Base-by-base conservation (phyloP, 2,797 vertebrate species). In the Micromesistius poutassou region DNA sequence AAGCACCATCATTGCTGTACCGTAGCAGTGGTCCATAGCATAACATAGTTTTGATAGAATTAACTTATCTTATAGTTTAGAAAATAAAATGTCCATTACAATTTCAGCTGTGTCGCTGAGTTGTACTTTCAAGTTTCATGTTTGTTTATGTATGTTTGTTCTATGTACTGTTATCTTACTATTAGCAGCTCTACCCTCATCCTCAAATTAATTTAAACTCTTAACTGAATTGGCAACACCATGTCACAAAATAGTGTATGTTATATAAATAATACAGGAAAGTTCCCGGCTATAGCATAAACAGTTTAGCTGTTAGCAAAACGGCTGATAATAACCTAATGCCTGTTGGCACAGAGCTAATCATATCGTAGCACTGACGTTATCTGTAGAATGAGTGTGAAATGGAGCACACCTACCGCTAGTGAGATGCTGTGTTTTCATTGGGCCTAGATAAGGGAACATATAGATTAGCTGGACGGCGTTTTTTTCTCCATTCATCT, bases 311-410 rank as follows among this genome's bases (percentile, higher is more conserved):
- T 73, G 33, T 77, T 74, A 77, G 33, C 55, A 40, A 42, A 55
- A 77, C 74, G 40, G 10, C 46, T 76, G 80, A 73, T 84, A 79
- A 72, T n/a, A 33, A 13, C 71, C 31, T 77, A 83, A 84, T 78
- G 75, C 36, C 68, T 79, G 40, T 83, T 71, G 73, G 72, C 50
- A 22, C 46, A 74, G 70, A 7, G 2, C 50, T 77, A 70, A 71
- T 38, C 40, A 79, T 81, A 77, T 74, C 68, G 40, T 62, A 74
- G 72, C 35, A 7, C 66, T 33, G 31, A 74, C 6, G 71, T 79
- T 84, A 86, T 83, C 80, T 55, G 46, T 55, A 22, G 4, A 46
- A 16, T 3, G 19, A 22, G 46, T n/a, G 46, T 55, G 46, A 55
- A 55, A 22, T 55, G 46, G 46, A 55, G 19, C 46, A 6, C 46